These are phyloP conservation scores for Euschistus heros DNA, from an alignment of 1,140 invertebrate species.

Conservation along the genomic window DNA sequence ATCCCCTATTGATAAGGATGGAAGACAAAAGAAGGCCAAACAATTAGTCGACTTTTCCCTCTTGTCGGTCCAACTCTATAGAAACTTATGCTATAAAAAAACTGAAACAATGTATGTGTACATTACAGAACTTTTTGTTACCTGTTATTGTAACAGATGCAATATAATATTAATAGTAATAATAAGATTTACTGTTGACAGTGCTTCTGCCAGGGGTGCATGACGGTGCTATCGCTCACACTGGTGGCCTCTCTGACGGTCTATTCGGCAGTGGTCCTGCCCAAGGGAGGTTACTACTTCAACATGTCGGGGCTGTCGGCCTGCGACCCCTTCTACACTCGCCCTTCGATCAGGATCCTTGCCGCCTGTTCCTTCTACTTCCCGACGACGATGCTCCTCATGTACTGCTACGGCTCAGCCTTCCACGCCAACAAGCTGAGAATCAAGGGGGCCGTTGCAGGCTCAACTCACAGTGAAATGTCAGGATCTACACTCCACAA, in stretches of 20 bases:
- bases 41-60: no score
- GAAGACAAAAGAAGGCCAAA: no score
- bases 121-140: no score
- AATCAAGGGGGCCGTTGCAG: slow-evolving; percentile 42
- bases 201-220: slow-evolving; percentile 54
- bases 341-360: slow-evolving; percentile 62
- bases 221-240: slow-evolving; percentile 66
- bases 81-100: no score
- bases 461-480: not conserved
- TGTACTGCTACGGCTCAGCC: slow-evolving; percentile 80
- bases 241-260: slow-evolving; percentile 70
- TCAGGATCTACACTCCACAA: not conserved
- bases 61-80: no score
- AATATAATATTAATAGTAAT: no score
- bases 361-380: slow-evolving; percentile 77
- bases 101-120: no score
- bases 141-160: no score
- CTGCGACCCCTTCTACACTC: slow-evolving; percentile 72
- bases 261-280: slow-evolving; percentile 66
- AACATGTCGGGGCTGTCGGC: slow-evolving; percentile 71
- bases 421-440: slow-evolving; percentile 74
- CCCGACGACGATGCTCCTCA: slow-evolving; percentile 76
- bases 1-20: no score
- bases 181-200: slow-evolving; percentile 16
- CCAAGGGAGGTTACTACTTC: slow-evolving; percentile 72